Percentiles rank a stretch among this genome's conserved stretches.
phyloP scores from a whole-genome alignment of 1,140 invertebrate genomes.

The Cheumatopsyche charites region DNA sequence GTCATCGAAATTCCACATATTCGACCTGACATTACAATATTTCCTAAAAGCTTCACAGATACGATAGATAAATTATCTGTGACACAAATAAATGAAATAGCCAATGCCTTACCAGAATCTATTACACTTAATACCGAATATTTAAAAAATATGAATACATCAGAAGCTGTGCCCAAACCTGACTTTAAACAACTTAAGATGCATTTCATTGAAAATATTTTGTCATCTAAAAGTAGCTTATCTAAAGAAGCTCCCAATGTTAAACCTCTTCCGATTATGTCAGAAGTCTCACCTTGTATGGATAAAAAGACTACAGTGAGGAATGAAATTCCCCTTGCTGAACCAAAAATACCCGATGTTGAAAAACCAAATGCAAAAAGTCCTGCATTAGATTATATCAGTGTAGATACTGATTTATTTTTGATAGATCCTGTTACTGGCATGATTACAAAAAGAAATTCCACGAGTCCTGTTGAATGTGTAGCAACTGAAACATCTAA shows the following conservation, averaged over 20 bases:
- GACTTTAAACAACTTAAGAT: slow-evolving; percentile 5
- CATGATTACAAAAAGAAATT: slow-evolving; percentile 40
- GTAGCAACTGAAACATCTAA: neutral
- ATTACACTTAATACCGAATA: too few relatives aligned
- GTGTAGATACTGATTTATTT: slow-evolving; percentile 45
- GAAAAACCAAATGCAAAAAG: neutral
- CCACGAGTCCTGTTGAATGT: neutral
- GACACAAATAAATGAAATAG: slow-evolving; percentile 37
- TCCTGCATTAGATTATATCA: slow-evolving; percentile 36
- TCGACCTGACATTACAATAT: slow-evolving; percentile 30
- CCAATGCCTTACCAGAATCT: slow-evolving; percentile 38
- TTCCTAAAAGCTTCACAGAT: slow-evolving; percentile 25
- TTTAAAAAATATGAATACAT: slow-evolving; percentile 13
- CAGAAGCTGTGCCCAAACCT: neutral
- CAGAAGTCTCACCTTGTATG: neutral
- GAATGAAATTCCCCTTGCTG: neutral
- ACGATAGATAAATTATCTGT: slow-evolving; percentile 37
- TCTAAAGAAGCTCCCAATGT: neutral
- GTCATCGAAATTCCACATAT: slow-evolving; percentile 21
- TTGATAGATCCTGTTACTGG: slow-evolving; percentile 47
- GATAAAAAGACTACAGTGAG: neutral
- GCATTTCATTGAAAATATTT: slow-evolving; percentile 23
- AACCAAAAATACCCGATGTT: neutral
- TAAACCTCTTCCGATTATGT: neutral
- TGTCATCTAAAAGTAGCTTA: neutral